Base-by-base conservation (phyloP, 64 coral and sea anemone species). In the Orbicella faveolata region DNA sequence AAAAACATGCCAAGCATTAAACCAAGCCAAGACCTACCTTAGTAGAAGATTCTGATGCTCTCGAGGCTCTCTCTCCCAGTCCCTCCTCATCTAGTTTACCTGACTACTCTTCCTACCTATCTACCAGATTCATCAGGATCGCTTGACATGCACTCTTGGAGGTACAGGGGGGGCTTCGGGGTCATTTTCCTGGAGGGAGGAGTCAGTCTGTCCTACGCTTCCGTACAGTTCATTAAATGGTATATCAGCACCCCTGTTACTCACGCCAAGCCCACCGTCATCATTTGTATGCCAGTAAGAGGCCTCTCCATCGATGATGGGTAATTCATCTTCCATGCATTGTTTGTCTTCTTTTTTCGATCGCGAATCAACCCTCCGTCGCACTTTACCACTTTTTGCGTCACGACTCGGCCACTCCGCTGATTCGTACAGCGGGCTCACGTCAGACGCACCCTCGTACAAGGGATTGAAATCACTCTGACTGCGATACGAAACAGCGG, bases 391-490 rank as follows among this genome's bases (percentile, higher is more conserved):
- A 52, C 0, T 9, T 2, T 70, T 85, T 52, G 63, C 6, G 48
- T 78, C 76, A 78, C 14, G 2, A 41, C n/a, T 36, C 14, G 26
- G 79, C 21, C 52, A 63, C 37, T 44, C 41, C 30, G 41, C 63
- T 36, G 70, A 52, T 51, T 86, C 90, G 33, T 69, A 66, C 23
- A 92, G 82, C 52, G 81, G 90, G 37, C 61, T 92, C 54, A 77
- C 19, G 17, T 77, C 74, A 25, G 62, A 67, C 11, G 76, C 59
- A 9, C 75, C 36, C 65, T 87, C 83, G 62, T 87, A 80, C 52
- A 80, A 37, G 57, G 83, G 90, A 57, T 92, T 87, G 0, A 63
- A 26, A 33, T 61, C 82, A 13, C 75, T 39, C 15, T 83, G 70
- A 36, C 52, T 34, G 54, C 20, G 65, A 41, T 17, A 73, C 20